These are phyloP conservation scores for Pyrocephalus nanus DNA, from an alignment of 2,797 vertebrate genomes.

Conservation along the genomic window DNA sequence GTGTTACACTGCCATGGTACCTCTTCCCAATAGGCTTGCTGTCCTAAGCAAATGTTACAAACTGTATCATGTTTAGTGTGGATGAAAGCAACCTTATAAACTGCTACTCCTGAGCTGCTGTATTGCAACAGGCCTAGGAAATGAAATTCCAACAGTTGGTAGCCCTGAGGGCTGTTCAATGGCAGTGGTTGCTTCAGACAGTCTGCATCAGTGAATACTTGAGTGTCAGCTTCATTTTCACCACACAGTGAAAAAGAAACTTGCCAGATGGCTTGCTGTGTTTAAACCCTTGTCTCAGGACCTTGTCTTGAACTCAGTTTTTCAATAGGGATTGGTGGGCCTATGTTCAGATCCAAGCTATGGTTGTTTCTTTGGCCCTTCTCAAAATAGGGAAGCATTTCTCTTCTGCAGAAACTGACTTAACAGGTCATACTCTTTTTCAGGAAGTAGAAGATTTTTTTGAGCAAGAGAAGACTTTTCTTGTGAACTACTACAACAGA, in stretches of 20 bases:
- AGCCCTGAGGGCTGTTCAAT: neutral
- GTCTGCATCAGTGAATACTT: neutral
- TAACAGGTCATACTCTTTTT: slow-evolving; percentile 7
- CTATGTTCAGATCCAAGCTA: neutral
- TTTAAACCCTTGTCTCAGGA: neutral
- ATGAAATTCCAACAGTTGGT: neutral
- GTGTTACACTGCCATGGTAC: neutral
- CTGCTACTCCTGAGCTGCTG: neutral
- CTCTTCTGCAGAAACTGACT: neutral
- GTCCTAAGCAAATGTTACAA: neutral
- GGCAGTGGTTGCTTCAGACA: neutral
- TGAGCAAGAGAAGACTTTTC: slow-evolving; percentile 96
- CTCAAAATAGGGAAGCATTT: neutral
- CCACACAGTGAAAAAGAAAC: neutral
- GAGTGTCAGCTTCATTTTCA: neutral
- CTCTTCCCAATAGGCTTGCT: neutral
- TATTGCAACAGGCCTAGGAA: neutral
- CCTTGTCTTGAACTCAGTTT: neutral
- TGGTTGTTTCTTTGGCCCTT: neutral
- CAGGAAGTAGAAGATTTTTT: slow-evolving; percentile 99
- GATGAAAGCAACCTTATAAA: neutral
- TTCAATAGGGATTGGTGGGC: neutral
- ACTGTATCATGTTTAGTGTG: neutral
- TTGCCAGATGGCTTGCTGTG: neutral
- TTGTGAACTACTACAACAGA: slow-evolving; percentile 92